Evolutionary conservation across 2,888 invertebrate species (phyloP).

Genomic region (Metopia argyrocephala): DNA sequence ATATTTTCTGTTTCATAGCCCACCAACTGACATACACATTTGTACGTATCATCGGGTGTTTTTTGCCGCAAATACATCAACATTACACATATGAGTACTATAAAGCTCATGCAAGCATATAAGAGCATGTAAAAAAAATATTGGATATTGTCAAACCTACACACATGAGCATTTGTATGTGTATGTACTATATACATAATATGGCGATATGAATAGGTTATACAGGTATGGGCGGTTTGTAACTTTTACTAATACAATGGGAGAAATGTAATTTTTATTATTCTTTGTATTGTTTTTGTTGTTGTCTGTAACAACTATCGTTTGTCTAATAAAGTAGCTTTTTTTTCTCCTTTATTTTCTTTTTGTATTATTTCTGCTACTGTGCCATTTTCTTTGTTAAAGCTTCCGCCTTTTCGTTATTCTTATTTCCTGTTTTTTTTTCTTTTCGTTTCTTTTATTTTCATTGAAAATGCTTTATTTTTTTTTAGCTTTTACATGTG

Average conservation of each 20-base stretch:
- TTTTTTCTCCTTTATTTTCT: background rate
- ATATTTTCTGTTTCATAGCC: no score
- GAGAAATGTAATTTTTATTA: slow-evolving; percentile 35
- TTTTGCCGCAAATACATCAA: background rate
- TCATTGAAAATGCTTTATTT: background rate
- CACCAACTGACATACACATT: background rate
- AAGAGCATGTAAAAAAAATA: background rate
- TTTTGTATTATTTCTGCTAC: background rate
- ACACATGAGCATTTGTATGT: background rate
- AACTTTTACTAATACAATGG: slow-evolving; percentile 26
- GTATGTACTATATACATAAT: background rate
- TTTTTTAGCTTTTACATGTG: slow-evolving; percentile 5
- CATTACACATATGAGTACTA: background rate
- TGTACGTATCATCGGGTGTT: background rate
- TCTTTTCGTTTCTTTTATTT: background rate
- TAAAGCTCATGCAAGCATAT: background rate
- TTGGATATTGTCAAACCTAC: background rate
- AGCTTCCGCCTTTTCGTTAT: slow-evolving; percentile 39
- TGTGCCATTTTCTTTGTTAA: slow-evolving; percentile 6
- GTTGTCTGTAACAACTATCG: slow-evolving; percentile 51
- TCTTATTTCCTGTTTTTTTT: background rate
- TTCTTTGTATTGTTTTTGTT: slow-evolving; percentile 14
- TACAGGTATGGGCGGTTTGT: background rate
- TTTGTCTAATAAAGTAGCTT: slow-evolving; percentile 43
- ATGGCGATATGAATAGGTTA: background rate